Evolutionary conservation across 2,797 vertebrate species (phyloP).

Genomic region (Atherinosoma microstoma): DNA sequence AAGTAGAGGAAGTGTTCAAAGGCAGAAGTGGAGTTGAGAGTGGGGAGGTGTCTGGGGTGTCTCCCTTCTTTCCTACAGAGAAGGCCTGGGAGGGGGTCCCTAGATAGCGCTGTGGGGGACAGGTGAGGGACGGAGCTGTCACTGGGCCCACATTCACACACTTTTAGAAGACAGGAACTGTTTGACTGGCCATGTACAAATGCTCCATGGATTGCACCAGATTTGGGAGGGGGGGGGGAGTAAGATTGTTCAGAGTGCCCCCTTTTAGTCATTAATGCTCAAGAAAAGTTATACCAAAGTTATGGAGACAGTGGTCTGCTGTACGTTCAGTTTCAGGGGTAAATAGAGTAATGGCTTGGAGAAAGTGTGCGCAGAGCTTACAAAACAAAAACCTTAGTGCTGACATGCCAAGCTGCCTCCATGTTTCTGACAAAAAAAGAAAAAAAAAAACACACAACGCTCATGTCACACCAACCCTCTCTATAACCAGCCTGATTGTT

Average conservation of each 20-base stretch:
- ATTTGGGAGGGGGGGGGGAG: conserved; percentile 39
- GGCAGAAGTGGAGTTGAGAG: conserved; percentile 69
- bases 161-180: conserved; percentile 63
- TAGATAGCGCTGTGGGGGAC: conserved; percentile 98
- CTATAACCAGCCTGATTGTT: conserved; percentile 60
- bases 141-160: conserved; percentile 80
- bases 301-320: conserved; percentile 47
- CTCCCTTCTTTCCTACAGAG: conserved; percentile 78
- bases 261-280: conserved; percentile 56
- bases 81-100: conserved; percentile 84
- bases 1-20: conserved; percentile 94
- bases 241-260: conserved; percentile 65
- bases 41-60: conserved; percentile 81
- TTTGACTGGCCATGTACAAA: conserved; percentile 76
- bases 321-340: conserved; percentile 49
- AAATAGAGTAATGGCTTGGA: conserved; percentile 63
- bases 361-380: conserved; percentile 61
- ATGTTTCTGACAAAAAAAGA: conserved; percentile 63
- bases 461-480: conserved; percentile 62
- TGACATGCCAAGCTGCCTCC: conserved; percentile 65
- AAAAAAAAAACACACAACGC: conserved; percentile 45
- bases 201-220: conserved; percentile 74
- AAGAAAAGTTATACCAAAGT: conserved; percentile 73
- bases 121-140: conserved; percentile 96
- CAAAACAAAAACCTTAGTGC: conserved; percentile 61